Percentiles rank a stretch among this genome's conserved stretches.
phyloP scores from a whole-genome alignment of 1,140 invertebrate genomes.

The Sycophaga agraensis region DNA sequence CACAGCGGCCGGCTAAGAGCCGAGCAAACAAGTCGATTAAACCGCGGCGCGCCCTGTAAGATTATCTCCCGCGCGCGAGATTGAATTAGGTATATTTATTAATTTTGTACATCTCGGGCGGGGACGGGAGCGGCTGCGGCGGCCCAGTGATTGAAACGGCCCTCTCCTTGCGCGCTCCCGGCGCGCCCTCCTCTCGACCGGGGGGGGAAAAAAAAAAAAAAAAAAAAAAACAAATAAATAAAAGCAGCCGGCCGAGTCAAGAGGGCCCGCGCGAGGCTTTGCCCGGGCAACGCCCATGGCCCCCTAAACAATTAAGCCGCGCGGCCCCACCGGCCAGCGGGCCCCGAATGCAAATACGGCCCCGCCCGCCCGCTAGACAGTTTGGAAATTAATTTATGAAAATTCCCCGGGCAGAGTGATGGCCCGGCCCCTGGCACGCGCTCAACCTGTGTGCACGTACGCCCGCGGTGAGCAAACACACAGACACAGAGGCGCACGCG shows the following conservation, averaged over 20 bases:
- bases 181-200: neutral
- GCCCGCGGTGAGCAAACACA: no score
- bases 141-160: constrained; percentile 20
- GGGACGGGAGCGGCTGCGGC: neutral
- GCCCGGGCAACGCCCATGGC: no score
- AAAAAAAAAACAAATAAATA: no score
- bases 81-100: constrained; percentile 5
- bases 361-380: no score
- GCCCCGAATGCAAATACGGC: constrained; percentile 22
- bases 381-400: constrained; percentile 27
- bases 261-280: neutral
- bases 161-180: constrained; percentile 4
- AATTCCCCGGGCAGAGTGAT: no score
- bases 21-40: no score
- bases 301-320: constrained; percentile 25
- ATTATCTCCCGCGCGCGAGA: neutral
- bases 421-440: no score
- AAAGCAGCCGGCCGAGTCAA: neutral
- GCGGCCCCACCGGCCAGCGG: neutral
- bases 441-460: no score
- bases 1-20: no score
- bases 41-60: no score
- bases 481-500: no score
- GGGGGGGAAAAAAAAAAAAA: no score
- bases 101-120: neutral